Evolutionary conservation across 2,888 invertebrate species (phyloP).

Genomic region (Mythimna loreyi): DNA sequence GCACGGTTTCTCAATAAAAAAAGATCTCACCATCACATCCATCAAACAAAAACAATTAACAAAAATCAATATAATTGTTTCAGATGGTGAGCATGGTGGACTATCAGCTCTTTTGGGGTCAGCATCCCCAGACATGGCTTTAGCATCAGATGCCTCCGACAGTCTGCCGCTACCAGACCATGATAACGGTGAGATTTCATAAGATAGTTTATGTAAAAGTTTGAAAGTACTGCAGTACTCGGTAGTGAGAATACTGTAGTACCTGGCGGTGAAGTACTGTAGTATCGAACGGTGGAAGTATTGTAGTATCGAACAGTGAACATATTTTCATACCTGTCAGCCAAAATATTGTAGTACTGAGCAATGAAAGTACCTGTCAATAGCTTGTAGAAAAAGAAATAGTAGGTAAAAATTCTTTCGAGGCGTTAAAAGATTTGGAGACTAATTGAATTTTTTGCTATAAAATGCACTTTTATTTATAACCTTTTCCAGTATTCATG

Average conservation of each 20-base stretch:
- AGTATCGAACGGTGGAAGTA: no score
- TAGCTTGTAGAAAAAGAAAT: no score
- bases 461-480: no score
- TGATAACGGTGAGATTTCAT: constrained; percentile 80
- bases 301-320: no score
- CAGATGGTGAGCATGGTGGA: constrained; percentile 85
- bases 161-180: constrained; percentile 86
- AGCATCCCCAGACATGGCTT: constrained; percentile 84
- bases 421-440: no score
- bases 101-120: constrained; percentile 83
- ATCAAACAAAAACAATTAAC: constrained; percentile 7
- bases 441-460: no score
- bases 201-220: not conserved
- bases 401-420: no score
- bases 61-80: constrained; percentile 24
- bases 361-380: no score
- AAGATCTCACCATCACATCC: not conserved
- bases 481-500: no score
- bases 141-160: constrained; percentile 86
- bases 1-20: not conserved
- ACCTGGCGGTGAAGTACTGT: constrained; percentile 3
- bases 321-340: no score
- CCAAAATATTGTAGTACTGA: no score
- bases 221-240: constrained; percentile 1
- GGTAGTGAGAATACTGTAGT: constrained; percentile 8